Conservation (phyloP, 2,888 invertebrate species). For the Dryococelus australis region DNA sequence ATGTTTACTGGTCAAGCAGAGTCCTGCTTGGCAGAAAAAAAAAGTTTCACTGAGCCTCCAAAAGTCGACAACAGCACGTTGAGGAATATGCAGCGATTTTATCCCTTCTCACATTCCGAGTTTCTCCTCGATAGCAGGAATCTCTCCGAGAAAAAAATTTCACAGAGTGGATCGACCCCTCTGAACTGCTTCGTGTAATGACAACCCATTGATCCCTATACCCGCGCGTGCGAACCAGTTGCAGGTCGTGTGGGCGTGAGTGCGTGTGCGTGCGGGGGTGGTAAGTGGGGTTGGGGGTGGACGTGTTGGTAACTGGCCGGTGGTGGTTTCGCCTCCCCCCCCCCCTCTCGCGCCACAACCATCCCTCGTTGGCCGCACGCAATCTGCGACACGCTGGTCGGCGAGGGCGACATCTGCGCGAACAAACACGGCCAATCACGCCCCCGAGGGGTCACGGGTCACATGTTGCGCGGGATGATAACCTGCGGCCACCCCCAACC, state of each 20-base stretch:
- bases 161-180: not conserved
- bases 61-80: no score
- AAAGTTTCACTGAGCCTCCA: no score
- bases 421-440: constrained; percentile 10
- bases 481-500: not conserved
- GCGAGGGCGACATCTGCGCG: not conserved
- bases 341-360: not conserved
- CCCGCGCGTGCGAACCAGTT: not conserved
- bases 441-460: not conserved
- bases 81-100: not conserved
- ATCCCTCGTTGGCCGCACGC: not conserved
- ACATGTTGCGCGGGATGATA: not conserved
- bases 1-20: no score
- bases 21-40: no score
- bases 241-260: not conserved
- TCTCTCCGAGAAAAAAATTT: not conserved
- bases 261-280: not conserved
- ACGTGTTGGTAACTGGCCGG: not conserved
- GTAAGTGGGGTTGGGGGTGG: not conserved
- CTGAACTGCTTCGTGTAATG: not conserved
- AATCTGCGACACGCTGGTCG: not conserved
- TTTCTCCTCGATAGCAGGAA: not conserved
- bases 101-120: not conserved
- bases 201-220: not conserved
- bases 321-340: not conserved